Evolutionary conservation across 1,140 invertebrate genomes (phyloP).

Genomic region (Notospermus geniculatus): DNA sequence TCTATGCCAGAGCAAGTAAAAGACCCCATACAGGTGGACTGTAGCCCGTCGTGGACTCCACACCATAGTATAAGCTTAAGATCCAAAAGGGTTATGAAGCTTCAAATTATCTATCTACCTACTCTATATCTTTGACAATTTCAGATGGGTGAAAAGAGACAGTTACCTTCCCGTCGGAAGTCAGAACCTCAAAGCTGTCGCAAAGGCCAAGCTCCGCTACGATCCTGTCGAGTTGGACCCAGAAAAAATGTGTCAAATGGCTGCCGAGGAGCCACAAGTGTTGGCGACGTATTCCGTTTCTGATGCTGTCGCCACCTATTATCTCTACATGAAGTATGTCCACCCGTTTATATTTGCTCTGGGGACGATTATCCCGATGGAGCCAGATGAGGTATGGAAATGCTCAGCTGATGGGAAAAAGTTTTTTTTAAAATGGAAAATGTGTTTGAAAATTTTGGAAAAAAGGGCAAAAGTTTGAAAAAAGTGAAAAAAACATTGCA

Average conservation of each 20-base stretch:
- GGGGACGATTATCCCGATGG: constrained; percentile 98
- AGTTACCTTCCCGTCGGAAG: constrained; percentile 96
- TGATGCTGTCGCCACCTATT: constrained; percentile 98
- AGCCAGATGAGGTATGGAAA: constrained; percentile 97
- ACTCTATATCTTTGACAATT: background rate
- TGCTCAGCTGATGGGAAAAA: no score
- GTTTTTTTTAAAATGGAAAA: no score
- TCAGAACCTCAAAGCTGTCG: constrained; percentile 95
- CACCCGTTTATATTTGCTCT: constrained; percentile 99
- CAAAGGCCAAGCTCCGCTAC: constrained; percentile 94
- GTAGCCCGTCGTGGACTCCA: background rate
- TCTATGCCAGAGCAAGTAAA: no score
- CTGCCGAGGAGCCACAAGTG: constrained; percentile 90
- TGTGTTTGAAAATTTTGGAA: no score
- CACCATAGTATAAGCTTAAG: no score
- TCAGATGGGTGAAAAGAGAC: constrained; percentile 94
- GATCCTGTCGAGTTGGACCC: constrained; percentile 98
- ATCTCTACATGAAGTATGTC: constrained; percentile 99
- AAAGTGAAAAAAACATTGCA: no score
- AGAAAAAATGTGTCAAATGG: constrained; percentile 97
- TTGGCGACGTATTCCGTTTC: constrained; percentile 98
- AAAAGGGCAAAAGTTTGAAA: no score
- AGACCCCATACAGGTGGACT: no score
- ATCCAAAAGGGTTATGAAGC: no score
- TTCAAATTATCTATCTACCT: background rate